phyloP scores from a whole-genome alignment of 2,888 invertebrate species.

The Thelaira solivaga region DNA sequence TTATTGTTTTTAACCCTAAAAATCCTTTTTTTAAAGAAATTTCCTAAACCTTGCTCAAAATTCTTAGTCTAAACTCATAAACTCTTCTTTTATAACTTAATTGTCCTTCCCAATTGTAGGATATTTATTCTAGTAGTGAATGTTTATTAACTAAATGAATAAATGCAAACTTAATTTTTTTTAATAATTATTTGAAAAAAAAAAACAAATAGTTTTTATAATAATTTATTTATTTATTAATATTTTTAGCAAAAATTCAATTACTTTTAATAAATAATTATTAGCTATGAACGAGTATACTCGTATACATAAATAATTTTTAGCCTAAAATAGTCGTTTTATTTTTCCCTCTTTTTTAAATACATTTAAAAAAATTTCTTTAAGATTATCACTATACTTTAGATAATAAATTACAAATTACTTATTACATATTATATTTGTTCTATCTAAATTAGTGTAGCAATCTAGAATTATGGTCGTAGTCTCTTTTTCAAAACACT shows the following conservation, averaged over 20 bases:
- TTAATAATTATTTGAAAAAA: no score
- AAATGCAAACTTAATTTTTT: not conserved
- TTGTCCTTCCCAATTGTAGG: conserved; percentile 7
- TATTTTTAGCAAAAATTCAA: not conserved
- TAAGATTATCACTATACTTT: conserved; percentile 39
- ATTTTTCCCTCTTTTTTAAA: no score
- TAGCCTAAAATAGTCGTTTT: not conserved
- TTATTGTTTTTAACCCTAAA: not conserved
- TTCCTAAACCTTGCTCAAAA: not conserved
- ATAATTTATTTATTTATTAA: not conserved
- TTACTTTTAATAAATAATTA: not conserved
- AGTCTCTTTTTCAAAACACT: conserved; percentile 8
- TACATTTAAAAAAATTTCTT: conserved; percentile 2
- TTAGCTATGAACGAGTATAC: no score
- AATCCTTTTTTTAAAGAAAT: not conserved
- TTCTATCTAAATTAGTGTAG: conserved; percentile 31
- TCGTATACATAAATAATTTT: conserved; percentile 15
- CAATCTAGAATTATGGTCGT: not conserved
- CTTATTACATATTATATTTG: conserved; percentile 1
- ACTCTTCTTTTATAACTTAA: not conserved
- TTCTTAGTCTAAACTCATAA: no score
- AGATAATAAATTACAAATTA: not conserved
- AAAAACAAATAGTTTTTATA: no score
- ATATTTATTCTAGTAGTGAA: conserved; percentile 4
- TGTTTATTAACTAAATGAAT: conserved; percentile 5